Evolutionary conservation across 2,888 invertebrate genomes (phyloP).

Genomic region (Mongoloraphidia duomilia): DNA sequence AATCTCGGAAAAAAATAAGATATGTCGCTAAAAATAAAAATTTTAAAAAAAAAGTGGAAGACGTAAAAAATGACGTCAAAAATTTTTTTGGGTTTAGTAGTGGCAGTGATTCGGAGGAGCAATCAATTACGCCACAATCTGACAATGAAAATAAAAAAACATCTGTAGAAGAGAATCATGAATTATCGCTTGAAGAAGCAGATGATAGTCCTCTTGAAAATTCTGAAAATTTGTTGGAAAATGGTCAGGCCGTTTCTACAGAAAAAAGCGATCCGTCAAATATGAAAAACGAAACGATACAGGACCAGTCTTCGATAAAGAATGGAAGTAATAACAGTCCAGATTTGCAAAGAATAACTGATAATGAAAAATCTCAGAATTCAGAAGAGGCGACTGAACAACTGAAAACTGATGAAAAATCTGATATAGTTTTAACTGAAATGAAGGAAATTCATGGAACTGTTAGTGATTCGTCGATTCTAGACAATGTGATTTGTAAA

Average conservation of each 20-base stretch:
- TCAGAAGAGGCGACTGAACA: neutral
- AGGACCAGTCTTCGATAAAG: too few species aligned
- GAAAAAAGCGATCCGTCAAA: neutral
- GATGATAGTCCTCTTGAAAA: neutral
- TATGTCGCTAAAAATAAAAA: neutral
- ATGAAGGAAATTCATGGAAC: neutral
- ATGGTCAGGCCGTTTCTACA: neutral
- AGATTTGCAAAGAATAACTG: too few species aligned
- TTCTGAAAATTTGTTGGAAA: neutral
- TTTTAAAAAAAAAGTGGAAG: neutral
- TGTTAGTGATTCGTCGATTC: too few species aligned
- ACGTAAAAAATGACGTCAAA: neutral
- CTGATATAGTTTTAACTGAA: neutral
- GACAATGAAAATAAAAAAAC: neutral
- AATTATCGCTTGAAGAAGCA: neutral
- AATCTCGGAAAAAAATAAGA: neutral
- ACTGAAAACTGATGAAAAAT: neutral
- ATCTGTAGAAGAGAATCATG: neutral
- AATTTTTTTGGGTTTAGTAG: neutral
- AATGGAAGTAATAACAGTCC: too few species aligned
- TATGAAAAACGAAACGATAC: neutral
- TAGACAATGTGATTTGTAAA: too few species aligned
- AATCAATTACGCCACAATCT: neutral
- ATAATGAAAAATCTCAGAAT: too few species aligned
- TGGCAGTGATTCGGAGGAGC: neutral